Evolutionary conservation across 2,888 invertebrate genomes (phyloP).

Genomic region (Lomographa bimaculata): DNA sequence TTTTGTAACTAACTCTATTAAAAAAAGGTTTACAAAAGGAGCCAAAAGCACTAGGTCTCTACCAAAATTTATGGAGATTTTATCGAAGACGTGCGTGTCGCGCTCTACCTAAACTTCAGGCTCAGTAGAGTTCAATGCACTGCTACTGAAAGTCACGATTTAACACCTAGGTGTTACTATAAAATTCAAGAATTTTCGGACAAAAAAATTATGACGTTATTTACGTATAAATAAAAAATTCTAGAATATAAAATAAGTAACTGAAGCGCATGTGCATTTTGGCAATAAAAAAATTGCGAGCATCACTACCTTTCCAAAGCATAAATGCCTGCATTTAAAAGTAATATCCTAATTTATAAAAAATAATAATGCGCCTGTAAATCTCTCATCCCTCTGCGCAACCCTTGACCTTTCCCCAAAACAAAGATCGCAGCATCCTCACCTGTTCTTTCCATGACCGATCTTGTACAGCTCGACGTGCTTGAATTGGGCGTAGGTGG

Average conservation of each 20-base stretch:
- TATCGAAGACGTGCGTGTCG: slow-evolving; percentile 20
- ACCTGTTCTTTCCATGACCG: slow-evolving; percentile 97
- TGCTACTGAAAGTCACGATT: slow-evolving; percentile 15
- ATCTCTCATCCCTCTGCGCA: slow-evolving; percentile 51
- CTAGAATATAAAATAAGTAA: no score
- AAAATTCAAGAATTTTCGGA: not conserved
- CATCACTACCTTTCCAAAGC: no score
- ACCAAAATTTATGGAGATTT: slow-evolving; percentile 14
- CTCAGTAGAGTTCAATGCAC: slow-evolving; percentile 19
- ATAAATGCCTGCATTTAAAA: not conserved
- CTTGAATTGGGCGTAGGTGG: slow-evolving; percentile 96
- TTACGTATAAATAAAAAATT: no score
- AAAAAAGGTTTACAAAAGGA: no score
- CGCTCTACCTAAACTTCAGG: slow-evolving; percentile 18
- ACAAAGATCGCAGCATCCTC: slow-evolving; percentile 40
- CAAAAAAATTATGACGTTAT: no score
- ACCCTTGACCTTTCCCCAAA: slow-evolving; percentile 36
- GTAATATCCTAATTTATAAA: no score
- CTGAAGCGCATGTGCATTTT: no score
- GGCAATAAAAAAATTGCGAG: no score
- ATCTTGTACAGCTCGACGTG: slow-evolving; percentile 97
- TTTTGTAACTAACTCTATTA: no score
- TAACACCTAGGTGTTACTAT: not conserved
- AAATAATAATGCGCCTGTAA: slow-evolving; percentile 23
- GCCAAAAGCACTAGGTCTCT: no score